These are phyloP conservation scores for Ailuropoda melanoleuca DNA, from an alignment of 2,113 vertebrate species.

Conservation along the genomic window DNA sequence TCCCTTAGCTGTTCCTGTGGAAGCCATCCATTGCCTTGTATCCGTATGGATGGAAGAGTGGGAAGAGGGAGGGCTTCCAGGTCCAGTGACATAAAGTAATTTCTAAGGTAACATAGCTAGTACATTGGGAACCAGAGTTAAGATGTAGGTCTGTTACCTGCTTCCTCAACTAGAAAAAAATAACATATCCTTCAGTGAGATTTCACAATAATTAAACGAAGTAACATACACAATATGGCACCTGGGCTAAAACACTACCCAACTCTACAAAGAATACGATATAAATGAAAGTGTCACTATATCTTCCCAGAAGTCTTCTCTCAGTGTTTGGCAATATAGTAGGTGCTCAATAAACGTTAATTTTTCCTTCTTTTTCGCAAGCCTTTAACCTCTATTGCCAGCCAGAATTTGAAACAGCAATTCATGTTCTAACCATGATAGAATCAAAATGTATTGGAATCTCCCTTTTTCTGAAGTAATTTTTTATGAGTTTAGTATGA, in stretches of 20 bases:
- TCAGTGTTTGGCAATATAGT: neutral
- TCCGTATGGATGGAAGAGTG: neutral
- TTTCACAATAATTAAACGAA: neutral
- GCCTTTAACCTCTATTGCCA: neutral
- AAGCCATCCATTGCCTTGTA: neutral
- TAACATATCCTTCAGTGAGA: neutral
- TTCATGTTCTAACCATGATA: constrained; percentile 31
- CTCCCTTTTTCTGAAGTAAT: neutral
- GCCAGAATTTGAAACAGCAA: neutral
- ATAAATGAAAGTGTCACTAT: neutral
- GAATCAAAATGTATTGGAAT: constrained; percentile 35
- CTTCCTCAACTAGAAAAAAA: constrained; percentile 25
- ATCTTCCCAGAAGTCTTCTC: neutral
- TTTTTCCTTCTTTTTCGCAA: constrained; percentile 26
- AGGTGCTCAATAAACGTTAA: constrained; percentile 22
- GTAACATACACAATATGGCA: neutral
- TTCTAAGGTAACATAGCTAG: neutral
- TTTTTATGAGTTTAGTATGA: neutral
- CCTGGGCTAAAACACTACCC: neutral
- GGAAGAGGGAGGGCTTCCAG: neutral
- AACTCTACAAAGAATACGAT: neutral
- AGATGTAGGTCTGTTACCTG: neutral
- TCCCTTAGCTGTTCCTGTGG: neutral
- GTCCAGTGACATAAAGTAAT: neutral
- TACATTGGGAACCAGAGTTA: neutral